phyloP scores from a whole-genome alignment of 2,888 invertebrate genomes.

The Sesia bembeciformis region DNA sequence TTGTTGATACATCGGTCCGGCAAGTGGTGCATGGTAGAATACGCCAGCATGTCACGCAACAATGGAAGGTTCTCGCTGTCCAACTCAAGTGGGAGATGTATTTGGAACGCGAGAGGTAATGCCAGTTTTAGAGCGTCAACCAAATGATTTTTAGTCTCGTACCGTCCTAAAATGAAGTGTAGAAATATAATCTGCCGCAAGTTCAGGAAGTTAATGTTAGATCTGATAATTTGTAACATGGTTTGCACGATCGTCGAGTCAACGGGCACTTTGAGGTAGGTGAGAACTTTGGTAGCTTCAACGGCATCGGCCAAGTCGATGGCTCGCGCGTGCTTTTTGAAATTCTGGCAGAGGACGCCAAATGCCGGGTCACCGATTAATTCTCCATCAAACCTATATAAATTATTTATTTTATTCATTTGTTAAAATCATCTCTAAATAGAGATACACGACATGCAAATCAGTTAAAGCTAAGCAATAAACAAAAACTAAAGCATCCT shows the following conservation, averaged over 20 bases:
- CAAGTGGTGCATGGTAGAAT: conserved; percentile 59
- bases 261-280: conserved; percentile 72
- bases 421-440: no score
- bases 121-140: conserved; percentile 78
- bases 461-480: no score
- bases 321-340: conserved; percentile 68
- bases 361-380: conserved; percentile 73
- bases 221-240: conserved; percentile 76
- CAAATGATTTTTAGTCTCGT: conserved; percentile 67
- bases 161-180: conserved; percentile 71
- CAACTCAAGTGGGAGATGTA: conserved; percentile 73
- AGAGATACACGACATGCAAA: no score
- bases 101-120: conserved; percentile 79
- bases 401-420: background rate
- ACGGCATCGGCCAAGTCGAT: conserved; percentile 71
- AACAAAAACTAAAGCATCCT: no score
- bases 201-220: conserved; percentile 75
- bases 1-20: conserved; percentile 67
- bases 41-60: conserved; percentile 71
- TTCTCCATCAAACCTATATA: conserved; percentile 31
- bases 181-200: conserved; percentile 77
- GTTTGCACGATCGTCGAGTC: conserved; percentile 76
- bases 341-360: conserved; percentile 69
- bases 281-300: conserved; percentile 74
- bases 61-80: conserved; percentile 66